Evolutionary conservation across 2,888 invertebrate species (phyloP).

Genomic region (Drosophila paucipuncta): DNA sequence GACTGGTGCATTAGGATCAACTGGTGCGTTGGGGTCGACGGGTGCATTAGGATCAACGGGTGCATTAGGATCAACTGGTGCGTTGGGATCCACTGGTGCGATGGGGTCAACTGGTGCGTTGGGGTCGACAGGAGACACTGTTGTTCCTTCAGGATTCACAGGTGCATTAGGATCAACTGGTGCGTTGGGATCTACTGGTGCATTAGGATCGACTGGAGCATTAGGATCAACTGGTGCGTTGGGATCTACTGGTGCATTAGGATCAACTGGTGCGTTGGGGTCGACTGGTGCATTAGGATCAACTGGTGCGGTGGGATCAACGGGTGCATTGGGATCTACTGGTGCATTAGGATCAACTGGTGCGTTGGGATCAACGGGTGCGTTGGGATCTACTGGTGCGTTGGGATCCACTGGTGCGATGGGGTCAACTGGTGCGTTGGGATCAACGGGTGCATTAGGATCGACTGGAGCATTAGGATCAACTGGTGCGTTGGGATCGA

Average conservation of each 20-base stretch:
- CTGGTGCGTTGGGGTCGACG: rapidly evolving
- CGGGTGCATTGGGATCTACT: conserved; percentile 23
- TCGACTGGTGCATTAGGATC: conserved; percentile 15
- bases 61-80: rapidly evolving
- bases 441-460: conserved; percentile 24
- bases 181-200: not conserved
- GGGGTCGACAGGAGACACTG: not conserved
- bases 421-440: conserved; percentile 22
- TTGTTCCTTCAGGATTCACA: too few species aligned
- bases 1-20: rapidly evolving
- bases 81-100: not conserved
- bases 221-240: not conserved
- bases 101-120: conserved; percentile 2
- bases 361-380: conserved; percentile 10
- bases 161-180: conserved; percentile 1
- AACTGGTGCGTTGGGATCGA: conserved; percentile 16
- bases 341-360: conserved; percentile 28
- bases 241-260: conserved; percentile 19
- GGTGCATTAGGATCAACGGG: rapidly evolving
- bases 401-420: conserved; percentile 15
- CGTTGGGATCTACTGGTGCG: conserved; percentile 20
- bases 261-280: not conserved
- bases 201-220: conserved; percentile 3
- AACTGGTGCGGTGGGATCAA: not conserved
- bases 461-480: conserved; percentile 24